Evolutionary conservation across 2,888 invertebrate genomes (phyloP), one percentile per base, ranked within the genome.

Genomic region (Adelphocoris suturalis): DNA sequence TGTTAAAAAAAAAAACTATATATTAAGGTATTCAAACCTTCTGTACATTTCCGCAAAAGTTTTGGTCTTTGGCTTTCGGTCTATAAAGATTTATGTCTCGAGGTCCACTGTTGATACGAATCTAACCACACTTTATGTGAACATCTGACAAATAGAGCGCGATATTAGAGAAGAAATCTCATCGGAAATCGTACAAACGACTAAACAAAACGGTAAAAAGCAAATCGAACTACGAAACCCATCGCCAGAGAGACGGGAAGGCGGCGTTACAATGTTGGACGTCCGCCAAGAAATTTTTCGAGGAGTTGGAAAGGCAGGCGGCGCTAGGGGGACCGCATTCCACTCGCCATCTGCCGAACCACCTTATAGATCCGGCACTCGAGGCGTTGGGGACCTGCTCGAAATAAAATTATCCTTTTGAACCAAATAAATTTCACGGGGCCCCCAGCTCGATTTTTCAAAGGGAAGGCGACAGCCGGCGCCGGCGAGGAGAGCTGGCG

Each of bases 341-440:
- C 61, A 19, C 9, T 16, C 52, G 52, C 61, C 61, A 61, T 61
- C 61, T 61, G 61, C 61, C 61, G 61, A 61, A 61, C 19, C n/a
- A 61, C 61, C 61, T 61, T n/a, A 61, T 9, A 61, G 61, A 61
- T 61, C 61, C 61, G 61, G n/a, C 61, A 19, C 61, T 61, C 61
- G 61, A 61, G 19, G 61, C 61, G 61, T 61, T 9, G 61, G n/a
- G 16, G n/a, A 19, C 19, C 52, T 4, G 19, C 61, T 61, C 61
- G n/a, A 61, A 19, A 61, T 61, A 19, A 61, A 61, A 61, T 61
- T 9, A 61, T 19, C 9, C 61, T 52, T 52, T 52, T 52, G 52
- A 52, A 52, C 16, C 5, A 52, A 52, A 52, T 52, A 52, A 52
- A 52, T 52, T 52, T 52, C 2, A 52, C 52, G 52, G 52, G 48